Conservation (phyloP, 2,888 invertebrate species). For the Synanthedon formicaeformis region DNA sequence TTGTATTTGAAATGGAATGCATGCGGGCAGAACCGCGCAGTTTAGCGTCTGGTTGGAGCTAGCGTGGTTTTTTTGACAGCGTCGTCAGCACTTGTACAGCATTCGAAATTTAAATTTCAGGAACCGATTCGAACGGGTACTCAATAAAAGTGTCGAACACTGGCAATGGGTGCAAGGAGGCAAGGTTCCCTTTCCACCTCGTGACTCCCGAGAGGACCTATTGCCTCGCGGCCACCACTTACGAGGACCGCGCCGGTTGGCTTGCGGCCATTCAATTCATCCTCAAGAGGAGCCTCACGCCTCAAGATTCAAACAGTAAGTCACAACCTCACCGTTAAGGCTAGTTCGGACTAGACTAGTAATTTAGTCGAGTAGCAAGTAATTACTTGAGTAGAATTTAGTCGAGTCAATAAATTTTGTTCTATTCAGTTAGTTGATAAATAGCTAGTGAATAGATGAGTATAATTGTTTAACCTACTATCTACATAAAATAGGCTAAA, state of each 20-base stretch:
- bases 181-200: slow-evolving; percentile 84
- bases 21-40: no score
- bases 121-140: slow-evolving; percentile 81
- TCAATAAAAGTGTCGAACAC: slow-evolving; percentile 73
- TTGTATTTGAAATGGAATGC: no score
- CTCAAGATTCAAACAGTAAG: slow-evolving; percentile 82
- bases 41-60: no score
- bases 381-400: background rate
- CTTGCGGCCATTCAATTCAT: slow-evolving; percentile 81
- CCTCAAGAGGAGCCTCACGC: slow-evolving; percentile 79
- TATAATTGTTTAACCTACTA: no score
- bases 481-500: no score
- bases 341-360: no score
- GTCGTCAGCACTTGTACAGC: no score
- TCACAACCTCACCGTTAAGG: slow-evolving; percentile 8
- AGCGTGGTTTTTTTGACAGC: no score
- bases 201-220: slow-evolving; percentile 83
- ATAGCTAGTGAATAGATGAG: no score
- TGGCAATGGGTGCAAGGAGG: slow-evolving; percentile 75
- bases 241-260: slow-evolving; percentile 85
- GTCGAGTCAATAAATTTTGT: no score
- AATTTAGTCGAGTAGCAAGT: no score
- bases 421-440: no score
- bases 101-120: slow-evolving; percentile 29
- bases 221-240: slow-evolving; percentile 80